phyloP scores from a whole-genome alignment of 1,140 invertebrate species.

The Drosophila pruinosa region DNA sequence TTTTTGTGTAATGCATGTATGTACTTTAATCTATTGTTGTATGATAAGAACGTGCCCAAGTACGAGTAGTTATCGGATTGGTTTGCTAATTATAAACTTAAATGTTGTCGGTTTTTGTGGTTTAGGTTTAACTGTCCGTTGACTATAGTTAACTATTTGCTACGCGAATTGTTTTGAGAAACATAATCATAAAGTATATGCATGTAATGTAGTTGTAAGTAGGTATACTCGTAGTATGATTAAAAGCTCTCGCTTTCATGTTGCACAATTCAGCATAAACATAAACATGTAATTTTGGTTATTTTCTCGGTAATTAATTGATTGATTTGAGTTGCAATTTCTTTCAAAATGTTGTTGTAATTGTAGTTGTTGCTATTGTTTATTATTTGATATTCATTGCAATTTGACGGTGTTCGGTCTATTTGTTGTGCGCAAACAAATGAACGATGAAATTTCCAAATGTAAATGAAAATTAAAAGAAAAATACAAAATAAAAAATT shows the following conservation, averaged over 20 bases:
- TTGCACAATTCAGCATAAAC: slow-evolving; percentile 25
- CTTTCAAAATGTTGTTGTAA: neutral
- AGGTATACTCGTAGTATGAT: slow-evolving; percentile 22
- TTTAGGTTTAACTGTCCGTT: neutral
- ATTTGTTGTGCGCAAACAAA: slow-evolving; percentile 26
- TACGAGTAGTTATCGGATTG: slow-evolving; percentile 12
- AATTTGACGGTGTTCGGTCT: slow-evolving; percentile 6
- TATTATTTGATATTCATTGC: slow-evolving; percentile 30
- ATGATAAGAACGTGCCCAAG: slow-evolving; percentile 11
- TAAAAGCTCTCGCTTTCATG: slow-evolving; percentile 10
- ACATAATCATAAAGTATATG: slow-evolving; percentile 8
- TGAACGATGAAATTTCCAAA: slow-evolving; percentile 34
- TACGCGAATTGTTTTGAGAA: slow-evolving; percentile 33
- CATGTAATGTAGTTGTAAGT: slow-evolving; percentile 2
- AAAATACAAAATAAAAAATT: neutral
- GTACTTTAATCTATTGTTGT: slow-evolving; percentile 3
- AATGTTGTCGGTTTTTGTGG: neutral
- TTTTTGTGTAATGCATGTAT: neutral
- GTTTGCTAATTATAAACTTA: slow-evolving; percentile 26
- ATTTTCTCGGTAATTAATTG: neutral
- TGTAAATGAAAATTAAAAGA: neutral
- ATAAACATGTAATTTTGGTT: slow-evolving; percentile 16
- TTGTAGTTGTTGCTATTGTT: slow-evolving; percentile 19
- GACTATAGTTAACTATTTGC: slow-evolving; percentile 25
- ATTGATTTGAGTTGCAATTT: slow-evolving; percentile 2